Conservation (phyloP, 2,797 vertebrate species). For the Sebastes ruberrimus region DNA sequence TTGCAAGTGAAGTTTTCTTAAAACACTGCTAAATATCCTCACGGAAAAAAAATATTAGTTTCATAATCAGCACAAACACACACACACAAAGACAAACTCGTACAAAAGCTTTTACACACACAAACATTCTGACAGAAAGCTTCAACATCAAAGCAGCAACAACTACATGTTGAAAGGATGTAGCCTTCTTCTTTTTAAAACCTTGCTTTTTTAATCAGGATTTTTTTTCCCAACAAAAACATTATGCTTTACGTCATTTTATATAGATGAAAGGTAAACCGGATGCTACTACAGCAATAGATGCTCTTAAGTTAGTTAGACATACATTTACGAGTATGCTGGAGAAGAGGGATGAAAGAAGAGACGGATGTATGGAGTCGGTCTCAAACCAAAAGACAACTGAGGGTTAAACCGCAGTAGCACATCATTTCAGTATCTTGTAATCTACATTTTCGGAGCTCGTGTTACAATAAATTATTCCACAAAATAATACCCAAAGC, state of each 20-base stretch:
- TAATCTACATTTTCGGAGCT: not conserved
- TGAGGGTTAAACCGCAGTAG: not conserved
- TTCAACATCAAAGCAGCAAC: not conserved
- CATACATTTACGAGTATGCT: not conserved
- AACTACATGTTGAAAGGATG: not conserved
- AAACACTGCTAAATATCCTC: slow-evolving; percentile 10
- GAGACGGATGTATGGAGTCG: not conserved
- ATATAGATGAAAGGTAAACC: not conserved
- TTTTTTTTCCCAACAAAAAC: not conserved
- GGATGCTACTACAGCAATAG: not conserved
- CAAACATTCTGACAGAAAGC: not conserved
- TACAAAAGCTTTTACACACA: not conserved
- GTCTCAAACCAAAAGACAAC: not conserved
- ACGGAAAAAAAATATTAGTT: slow-evolving; percentile 17
- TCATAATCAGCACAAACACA: not conserved
- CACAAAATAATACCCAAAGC: not conserved
- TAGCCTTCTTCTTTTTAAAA: not conserved
- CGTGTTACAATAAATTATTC: not conserved
- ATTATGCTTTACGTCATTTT: not conserved
- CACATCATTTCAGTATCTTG: not conserved
- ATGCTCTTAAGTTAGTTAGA: not conserved
- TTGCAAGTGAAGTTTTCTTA: slow-evolving; percentile 9
- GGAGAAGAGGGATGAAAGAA: not conserved
- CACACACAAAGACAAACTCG: not conserved
- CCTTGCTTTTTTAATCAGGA: not conserved